phyloP scores from a whole-genome alignment of 2,797 vertebrate species.

The Mus minutoides region DNA sequence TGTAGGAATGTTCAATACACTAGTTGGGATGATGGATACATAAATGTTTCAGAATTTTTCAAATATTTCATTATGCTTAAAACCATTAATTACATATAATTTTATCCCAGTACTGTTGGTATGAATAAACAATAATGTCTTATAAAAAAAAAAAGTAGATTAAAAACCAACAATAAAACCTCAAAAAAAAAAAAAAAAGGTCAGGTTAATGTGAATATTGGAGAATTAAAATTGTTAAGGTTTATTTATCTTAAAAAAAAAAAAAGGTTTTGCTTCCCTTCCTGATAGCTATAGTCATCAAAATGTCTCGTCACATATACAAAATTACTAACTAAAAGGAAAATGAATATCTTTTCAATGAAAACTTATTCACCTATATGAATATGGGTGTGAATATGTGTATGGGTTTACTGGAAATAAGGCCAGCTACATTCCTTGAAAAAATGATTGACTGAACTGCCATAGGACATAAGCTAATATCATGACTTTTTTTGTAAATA shows the following conservation, averaged over 20 bases:
- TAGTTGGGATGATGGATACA: not conserved
- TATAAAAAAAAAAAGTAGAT: not conserved
- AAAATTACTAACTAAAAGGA: not conserved
- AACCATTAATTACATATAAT: slow-evolving; percentile 33
- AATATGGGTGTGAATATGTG: not conserved
- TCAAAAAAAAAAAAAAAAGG: too few species aligned
- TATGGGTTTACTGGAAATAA: not conserved
- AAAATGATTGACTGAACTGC: not conserved
- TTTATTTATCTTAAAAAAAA: too few species aligned
- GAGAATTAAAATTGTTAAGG: too few species aligned
- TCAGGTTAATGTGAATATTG: too few species aligned
- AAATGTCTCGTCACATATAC: not conserved
- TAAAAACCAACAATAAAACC: not conserved
- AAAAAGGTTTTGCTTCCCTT: not conserved
- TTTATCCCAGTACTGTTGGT: not conserved
- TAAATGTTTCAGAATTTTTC: slow-evolving; percentile 21
- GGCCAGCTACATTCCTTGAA: not conserved
- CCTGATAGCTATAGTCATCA: not conserved
- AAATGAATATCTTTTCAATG: not conserved
- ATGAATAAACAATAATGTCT: not conserved
- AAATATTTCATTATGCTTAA: not conserved
- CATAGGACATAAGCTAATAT: not conserved
- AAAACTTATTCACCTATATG: not conserved
- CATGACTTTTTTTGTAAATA: not conserved
- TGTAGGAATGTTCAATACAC: not conserved